Conservation (phyloP, 2,888 invertebrate genomes). For the Fissipunctia ypsillon region DNA sequence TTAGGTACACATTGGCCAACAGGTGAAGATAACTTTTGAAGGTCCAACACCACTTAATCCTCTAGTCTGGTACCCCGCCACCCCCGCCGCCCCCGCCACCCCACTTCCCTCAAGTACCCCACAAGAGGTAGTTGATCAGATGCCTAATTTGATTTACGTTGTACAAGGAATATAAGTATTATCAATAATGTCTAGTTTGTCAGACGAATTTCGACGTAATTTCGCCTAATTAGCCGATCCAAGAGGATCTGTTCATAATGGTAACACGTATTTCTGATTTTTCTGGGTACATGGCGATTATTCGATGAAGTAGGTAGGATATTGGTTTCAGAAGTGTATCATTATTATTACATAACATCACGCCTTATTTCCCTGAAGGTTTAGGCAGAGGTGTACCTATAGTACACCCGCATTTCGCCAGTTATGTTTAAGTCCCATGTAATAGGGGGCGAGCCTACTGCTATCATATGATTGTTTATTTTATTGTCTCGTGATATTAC, state of each 20-base stretch:
- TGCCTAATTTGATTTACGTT: constrained; percentile 51
- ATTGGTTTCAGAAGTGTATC: not conserved
- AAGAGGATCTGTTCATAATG: constrained; percentile 29
- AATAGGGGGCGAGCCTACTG: too few relatives aligned
- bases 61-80: constrained; percentile 11
- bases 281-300: constrained; percentile 27
- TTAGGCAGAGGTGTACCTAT: too few relatives aligned
- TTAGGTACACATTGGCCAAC: not conserved
- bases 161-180: constrained; percentile 26
- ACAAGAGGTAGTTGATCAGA: constrained; percentile 54
- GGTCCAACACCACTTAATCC: constrained; percentile 36
- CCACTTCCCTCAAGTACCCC: constrained; percentile 23
- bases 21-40: constrained; percentile 34
- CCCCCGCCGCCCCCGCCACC: not conserved
- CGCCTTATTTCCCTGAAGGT: too few relatives aligned
- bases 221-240: constrained; percentile 42
- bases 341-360: too few relatives aligned
- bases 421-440: too few relatives aligned
- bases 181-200: constrained; percentile 31
- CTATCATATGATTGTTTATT: too few relatives aligned
- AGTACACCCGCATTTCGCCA: too few relatives aligned
- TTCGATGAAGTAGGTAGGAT: constrained; percentile 16
- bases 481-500: too few relatives aligned
- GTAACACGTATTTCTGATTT: constrained; percentile 34
- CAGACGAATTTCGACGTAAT: constrained; percentile 38